phyloP scores from a whole-genome alignment of 92 coral and sea anemone species.

The Phymanthus crucifer region DNA sequence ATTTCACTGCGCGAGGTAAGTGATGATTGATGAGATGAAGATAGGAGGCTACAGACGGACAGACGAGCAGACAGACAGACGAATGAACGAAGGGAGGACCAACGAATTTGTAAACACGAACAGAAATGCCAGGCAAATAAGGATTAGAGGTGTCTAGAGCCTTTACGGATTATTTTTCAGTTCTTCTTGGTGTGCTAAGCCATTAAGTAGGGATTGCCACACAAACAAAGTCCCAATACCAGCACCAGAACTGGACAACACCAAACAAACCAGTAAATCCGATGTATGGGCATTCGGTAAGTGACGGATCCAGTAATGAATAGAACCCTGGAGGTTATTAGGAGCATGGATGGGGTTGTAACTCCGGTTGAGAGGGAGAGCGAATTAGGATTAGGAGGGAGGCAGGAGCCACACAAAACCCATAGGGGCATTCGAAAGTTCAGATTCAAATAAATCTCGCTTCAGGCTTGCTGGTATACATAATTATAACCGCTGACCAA shows the following conservation, averaged over 20 bases:
- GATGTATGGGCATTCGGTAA: slow-evolving; percentile 73
- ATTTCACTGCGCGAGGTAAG: slow-evolving; percentile 79
- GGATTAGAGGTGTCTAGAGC: too few relatives aligned
- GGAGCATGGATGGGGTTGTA: background rate
- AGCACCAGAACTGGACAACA: slow-evolving; percentile 46
- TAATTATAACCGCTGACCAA: slow-evolving; percentile 56
- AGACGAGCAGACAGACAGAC: too few relatives aligned
- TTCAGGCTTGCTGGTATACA: slow-evolving; percentile 53
- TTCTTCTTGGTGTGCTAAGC: slow-evolving; percentile 62
- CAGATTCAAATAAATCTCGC: background rate
- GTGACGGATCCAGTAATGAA: background rate
- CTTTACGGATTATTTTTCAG: slow-evolving; percentile 19
- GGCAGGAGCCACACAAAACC: background rate
- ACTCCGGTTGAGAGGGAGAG: background rate
- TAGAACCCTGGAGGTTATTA: too few relatives aligned
- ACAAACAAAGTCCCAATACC: slow-evolving; percentile 52
- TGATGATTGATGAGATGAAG: background rate
- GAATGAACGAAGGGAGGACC: too few relatives aligned
- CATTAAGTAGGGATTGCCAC: slow-evolving; percentile 42
- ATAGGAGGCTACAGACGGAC: background rate
- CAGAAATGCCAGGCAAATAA: too few relatives aligned
- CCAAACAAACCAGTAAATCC: slow-evolving; percentile 26
- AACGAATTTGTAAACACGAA: too few relatives aligned
- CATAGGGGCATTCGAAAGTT: background rate
- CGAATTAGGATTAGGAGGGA: background rate